Base-by-base conservation (phyloP, 2,888 invertebrate species). In the Vesta saturnalis region DNA sequence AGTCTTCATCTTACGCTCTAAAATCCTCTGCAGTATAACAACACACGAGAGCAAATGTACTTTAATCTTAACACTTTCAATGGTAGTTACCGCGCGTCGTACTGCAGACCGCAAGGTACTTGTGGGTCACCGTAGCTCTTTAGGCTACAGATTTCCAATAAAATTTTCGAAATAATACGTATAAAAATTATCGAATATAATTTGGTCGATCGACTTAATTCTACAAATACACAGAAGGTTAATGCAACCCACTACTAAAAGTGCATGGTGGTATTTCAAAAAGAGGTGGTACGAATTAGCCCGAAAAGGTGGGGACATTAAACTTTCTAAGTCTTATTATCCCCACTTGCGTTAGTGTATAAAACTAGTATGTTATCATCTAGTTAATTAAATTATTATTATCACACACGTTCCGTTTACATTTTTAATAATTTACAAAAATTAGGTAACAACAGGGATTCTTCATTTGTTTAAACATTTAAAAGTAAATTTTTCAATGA, bases 41-140 rank as follows among this genome's bases (percentile, higher is more conserved):
- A 76, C 73, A 75, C 72, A 74, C 76, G 70, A 71, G 73, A 71
- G 73, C 74, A 71, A 73, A 76, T 73, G 75, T 76, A 73, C 62
- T 69, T 43, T 60, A 62, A 52, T 59, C 72, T 75, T 72, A 71
- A 71, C 75, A 70, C 72, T 75, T 74, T 73, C 73, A 75, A 74
- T 73, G 72, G 75, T 70, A 71, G 71, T 67, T 65, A 71, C 70
- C n/a, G n/a, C 39, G n/a, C 39, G 8, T 39, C 39, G 8, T 70
- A 63, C 67, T 66, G 65, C 69, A 68, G 60, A 60, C 67, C 39
- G n/a, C 12, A 68, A 67, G 68, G 69, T 72, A 74, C 76, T 76
- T 78, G 77, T 79, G 79, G 80, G 80, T 80, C 80, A 80, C 74
- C 73, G 74, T 76, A 78, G 76, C 76, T n/a, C n/a, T n/a, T 77